These are phyloP conservation scores for Reinhardtius hippoglossoides DNA, from an alignment of 2,113 vertebrate species.

Conservation along the genomic window DNA sequence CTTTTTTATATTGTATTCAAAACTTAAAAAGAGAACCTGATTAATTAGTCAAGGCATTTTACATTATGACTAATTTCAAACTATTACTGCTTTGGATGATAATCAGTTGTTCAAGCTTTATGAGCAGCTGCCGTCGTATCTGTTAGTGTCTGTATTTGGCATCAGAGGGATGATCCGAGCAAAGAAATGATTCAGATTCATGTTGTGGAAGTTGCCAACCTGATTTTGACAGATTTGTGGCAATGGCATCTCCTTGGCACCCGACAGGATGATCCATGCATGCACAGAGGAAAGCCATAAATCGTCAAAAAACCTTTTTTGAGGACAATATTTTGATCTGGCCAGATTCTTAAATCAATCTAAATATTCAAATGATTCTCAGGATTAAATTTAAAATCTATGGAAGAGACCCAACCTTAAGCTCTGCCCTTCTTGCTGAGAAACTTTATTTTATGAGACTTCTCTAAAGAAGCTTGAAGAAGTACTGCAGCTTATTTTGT, in stretches of 20 bases:
- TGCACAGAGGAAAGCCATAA: neutral
- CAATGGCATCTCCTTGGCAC: constrained; percentile 9
- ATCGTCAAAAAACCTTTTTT: neutral
- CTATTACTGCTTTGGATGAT: neutral
- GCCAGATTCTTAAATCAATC: neutral
- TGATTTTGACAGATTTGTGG: constrained; percentile 19
- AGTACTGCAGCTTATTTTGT: constrained; percentile 51
- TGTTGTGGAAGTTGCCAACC: constrained; percentile 19
- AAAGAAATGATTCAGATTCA: constrained; percentile 19
- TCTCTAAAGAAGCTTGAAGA: constrained; percentile 30
- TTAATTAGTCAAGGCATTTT: neutral
- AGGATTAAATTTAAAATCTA: neutral
- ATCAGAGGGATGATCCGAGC: neutral
- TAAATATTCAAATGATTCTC: neutral
- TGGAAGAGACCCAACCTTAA: neutral
- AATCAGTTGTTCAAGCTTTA: neutral
- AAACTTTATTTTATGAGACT: neutral
- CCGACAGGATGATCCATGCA: constrained; percentile 12
- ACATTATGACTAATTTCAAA: neutral
- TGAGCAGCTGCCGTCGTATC: constrained; percentile 30
- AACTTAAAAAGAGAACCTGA: neutral
- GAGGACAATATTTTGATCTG: neutral
- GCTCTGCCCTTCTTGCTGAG: neutral
- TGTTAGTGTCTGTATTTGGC: constrained; percentile 9
- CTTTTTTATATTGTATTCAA: neutral